Evolutionary conservation across 2,113 vertebrate species (phyloP), one percentile per base, ranked within the genome.

Genomic region (Atrichornis clamosus): DNA sequence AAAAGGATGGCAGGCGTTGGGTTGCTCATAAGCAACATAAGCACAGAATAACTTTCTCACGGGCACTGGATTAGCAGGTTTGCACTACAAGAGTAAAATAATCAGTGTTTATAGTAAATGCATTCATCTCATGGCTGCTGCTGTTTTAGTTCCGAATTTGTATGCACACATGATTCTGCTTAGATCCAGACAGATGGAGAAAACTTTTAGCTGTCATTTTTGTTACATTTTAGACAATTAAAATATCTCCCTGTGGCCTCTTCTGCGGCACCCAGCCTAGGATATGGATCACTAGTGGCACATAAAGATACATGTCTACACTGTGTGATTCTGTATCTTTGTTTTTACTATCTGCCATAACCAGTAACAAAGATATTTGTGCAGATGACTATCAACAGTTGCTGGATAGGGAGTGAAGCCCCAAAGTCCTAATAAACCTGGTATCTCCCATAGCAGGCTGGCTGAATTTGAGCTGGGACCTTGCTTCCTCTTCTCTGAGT

Each of bases 121-220:
- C 46, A 72, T 82, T 95, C 46, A 52, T 87, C 47, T 85, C 17
- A 3, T 91, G 60, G 50, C 28, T 63, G 35, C 60, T 75, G 49
- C 49, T 26, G 16, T 7, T 95, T 64, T 79, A 68, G 65, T 72
- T 91, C 41, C 0, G 1, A 86, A 97, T 95, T 89, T 95, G 84
- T 93, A 95, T 94, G 81, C 89, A 7, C n/a, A 32, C 27, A 18
- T 4, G 6, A 84, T 73, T 87, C 78, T 85, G 70, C 87, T 95
- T 73, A 65, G 84, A 85, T 89, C 46, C 20, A 89, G 89, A 93
- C 93, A 96, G 95, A 97, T 91, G 87, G 87, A 91, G 91, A 83
- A 91, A 96, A 97, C 53, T 91, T 95, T 91, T 79, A 96, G 84
- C 58, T 96, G 74, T 96, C 87, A 80, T 94, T 95, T 95, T 87